phyloP scores from a whole-genome alignment of 2,113 vertebrate species.

The Rallus limicola region DNA sequence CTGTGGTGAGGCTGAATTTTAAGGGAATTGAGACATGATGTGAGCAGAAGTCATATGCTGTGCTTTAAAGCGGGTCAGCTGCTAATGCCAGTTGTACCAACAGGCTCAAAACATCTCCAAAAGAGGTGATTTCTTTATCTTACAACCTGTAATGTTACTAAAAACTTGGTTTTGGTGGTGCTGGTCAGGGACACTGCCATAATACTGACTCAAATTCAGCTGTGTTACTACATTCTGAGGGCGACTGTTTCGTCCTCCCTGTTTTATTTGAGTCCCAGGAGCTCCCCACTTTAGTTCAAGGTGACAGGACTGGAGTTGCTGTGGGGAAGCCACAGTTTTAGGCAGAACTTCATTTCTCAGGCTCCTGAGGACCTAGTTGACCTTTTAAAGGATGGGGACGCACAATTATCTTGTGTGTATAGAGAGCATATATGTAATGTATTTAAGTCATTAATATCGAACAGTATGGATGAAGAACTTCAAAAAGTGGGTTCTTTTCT shows the following conservation, averaged over 20 bases:
- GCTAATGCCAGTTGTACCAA: background rate
- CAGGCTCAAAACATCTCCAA: background rate
- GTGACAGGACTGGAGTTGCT: background rate
- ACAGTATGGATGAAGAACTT: background rate
- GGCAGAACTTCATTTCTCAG: background rate
- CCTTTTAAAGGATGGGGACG: background rate
- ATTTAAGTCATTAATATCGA: conserved; percentile 8
- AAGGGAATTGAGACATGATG: background rate
- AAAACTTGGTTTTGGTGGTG: background rate
- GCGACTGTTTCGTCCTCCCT: background rate
- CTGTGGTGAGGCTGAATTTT: background rate
- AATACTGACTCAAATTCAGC: background rate
- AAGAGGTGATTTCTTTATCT: background rate
- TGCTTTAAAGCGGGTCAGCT: background rate
- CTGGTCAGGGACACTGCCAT: background rate
- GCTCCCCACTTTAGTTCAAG: background rate
- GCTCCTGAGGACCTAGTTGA: background rate
- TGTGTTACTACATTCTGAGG: background rate
- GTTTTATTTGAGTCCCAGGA: background rate
- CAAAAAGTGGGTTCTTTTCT: background rate
- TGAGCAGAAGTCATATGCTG: background rate
- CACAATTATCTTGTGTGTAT: background rate
- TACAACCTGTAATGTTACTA: background rate
- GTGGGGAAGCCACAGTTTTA: background rate
- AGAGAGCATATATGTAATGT: background rate